These are phyloP conservation scores for Champsocephalus esox DNA, from an alignment of 2,797 vertebrate species.

Conservation along the genomic window DNA sequence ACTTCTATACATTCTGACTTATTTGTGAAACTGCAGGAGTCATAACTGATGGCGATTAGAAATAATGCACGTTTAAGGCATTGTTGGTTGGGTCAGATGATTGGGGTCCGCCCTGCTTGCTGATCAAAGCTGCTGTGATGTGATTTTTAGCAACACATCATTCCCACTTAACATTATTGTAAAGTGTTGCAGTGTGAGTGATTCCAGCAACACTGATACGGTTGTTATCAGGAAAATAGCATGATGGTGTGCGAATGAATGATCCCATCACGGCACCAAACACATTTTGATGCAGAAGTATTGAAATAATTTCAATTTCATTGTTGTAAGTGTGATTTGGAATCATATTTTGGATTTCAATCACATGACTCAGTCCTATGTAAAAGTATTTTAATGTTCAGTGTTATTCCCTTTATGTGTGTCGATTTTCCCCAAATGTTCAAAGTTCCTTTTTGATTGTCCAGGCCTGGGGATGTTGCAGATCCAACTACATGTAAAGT, in stretches of 20 bases:
- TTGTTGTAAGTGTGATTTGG: neutral
- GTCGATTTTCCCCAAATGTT: neutral
- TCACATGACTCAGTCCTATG: neutral
- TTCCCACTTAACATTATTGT: constrained; percentile 3
- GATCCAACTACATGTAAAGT: constrained; percentile 37
- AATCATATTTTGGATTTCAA: neutral
- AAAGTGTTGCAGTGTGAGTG: neutral
- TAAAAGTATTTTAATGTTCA: neutral
- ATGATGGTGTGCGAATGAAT: neutral
- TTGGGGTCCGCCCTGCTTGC: neutral
- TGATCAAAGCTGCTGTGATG: neutral
- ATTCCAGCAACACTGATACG: constrained; percentile 12
- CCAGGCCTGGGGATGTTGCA: neutral
- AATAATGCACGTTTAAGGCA: too few relatives aligned
- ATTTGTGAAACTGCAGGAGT: too few relatives aligned
- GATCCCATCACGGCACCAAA: neutral
- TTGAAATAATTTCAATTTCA: neutral
- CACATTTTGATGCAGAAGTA: neutral
- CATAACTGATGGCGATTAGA: too few relatives aligned
- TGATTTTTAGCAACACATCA: constrained; percentile 7
- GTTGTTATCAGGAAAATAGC: neutral
- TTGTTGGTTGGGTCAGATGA: too few relatives aligned
- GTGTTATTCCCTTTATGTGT: neutral
- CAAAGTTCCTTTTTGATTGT: constrained; percentile 6
- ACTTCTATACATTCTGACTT: too few relatives aligned